Evolutionary conservation across 2,797 vertebrate genomes (phyloP).

Genomic region (Callimico goeldii): DNA sequence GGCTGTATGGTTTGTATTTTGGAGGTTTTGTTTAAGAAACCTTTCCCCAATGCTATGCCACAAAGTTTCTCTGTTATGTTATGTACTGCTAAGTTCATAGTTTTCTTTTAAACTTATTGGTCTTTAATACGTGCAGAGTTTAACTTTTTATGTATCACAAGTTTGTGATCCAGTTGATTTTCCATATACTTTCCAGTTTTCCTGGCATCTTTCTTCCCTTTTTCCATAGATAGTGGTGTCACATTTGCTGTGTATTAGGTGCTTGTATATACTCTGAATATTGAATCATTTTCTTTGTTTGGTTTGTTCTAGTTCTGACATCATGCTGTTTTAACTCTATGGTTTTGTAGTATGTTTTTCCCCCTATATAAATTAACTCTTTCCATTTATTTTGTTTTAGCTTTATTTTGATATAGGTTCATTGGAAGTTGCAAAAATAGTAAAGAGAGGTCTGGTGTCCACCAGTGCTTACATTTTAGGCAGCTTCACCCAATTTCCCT

Average conservation of each 20-base stretch:
- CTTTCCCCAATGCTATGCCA: neutral
- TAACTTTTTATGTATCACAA: neutral
- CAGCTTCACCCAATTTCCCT: neutral
- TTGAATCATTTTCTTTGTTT: neutral
- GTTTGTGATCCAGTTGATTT: neutral
- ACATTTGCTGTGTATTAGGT: neutral
- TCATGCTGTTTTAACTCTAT: neutral
- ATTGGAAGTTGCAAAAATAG: neutral
- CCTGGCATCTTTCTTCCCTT: neutral
- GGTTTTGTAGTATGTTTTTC: neutral
- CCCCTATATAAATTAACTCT: neutral
- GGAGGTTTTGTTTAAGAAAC: constrained; percentile 8
- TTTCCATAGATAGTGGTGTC: neutral
- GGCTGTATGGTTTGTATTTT: neutral
- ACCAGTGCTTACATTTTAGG: neutral
- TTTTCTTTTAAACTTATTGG: constrained; percentile 18
- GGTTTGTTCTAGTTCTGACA: neutral
- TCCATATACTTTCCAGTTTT: neutral
- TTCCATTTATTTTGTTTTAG: constrained; percentile 14
- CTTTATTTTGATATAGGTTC: constrained; percentile 3
- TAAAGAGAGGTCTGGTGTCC: neutral
- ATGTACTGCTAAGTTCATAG: neutral
- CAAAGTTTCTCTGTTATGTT: neutral
- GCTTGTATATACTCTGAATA: neutral
- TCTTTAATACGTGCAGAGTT: neutral